These are phyloP conservation scores for Patella ulyssiponensis DNA, from an alignment of 2,888 invertebrate species.

Conservation along the genomic window DNA sequence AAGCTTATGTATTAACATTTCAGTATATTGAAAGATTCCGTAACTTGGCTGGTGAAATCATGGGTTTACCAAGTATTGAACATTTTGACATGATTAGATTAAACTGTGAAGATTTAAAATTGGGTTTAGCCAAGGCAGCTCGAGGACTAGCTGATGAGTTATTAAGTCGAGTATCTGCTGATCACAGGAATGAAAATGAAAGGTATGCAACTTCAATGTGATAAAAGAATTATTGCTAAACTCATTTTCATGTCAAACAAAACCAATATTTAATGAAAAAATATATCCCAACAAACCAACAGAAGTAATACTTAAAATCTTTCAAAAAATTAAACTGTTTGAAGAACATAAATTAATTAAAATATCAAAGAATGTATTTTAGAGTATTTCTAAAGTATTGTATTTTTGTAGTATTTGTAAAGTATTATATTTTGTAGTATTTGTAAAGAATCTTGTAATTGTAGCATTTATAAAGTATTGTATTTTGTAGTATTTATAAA, in stretches of 20 bases:
- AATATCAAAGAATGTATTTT: too few species aligned
- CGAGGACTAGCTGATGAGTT: conserved; percentile 67
- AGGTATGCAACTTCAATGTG: conserved; percentile 47
- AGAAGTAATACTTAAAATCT: too few species aligned
- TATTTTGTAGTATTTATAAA: too few species aligned
- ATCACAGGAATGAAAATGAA: conserved; percentile 68
- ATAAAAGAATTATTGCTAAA: too few species aligned
- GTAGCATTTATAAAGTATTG: too few species aligned
- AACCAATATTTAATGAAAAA: too few species aligned
- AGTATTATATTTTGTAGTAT: neutral
- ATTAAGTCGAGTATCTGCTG: conserved; percentile 67
- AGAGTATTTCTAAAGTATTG: neutral
- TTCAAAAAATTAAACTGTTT: too few species aligned
- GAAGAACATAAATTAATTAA: too few species aligned
- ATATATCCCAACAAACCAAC: too few species aligned
- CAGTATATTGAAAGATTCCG: conserved; percentile 71
- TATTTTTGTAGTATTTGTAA: neutral
- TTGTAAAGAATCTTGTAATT: too few species aligned
- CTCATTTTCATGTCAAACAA: too few species aligned
- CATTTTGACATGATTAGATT: conserved; percentile 72
- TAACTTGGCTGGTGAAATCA: conserved; percentile 67
- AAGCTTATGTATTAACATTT: conserved; percentile 23
- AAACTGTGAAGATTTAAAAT: conserved; percentile 72
- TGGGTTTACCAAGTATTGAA: conserved; percentile 69
- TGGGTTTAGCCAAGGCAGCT: conserved; percentile 69